Evolutionary conservation across 2,888 invertebrate species (phyloP).

Genomic region (Xestia ashworthii): DNA sequence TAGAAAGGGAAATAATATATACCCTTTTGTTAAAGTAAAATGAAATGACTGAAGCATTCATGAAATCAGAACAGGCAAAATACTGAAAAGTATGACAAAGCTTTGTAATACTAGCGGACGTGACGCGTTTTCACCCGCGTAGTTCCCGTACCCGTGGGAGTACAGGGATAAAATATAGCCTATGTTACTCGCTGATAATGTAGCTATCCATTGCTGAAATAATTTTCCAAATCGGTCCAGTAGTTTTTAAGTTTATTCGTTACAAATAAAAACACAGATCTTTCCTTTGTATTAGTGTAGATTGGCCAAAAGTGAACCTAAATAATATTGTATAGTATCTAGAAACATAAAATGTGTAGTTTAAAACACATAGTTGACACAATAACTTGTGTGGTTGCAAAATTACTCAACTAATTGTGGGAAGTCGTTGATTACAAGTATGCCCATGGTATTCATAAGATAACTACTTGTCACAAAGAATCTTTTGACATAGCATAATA

Average conservation of each 20-base stretch:
- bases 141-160: no score
- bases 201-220: no score
- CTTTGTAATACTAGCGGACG: neutral
- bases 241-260: no score
- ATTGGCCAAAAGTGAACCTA: neutral
- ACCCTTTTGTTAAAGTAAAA: neutral
- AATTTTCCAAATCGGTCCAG: no score
- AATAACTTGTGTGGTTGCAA: conserved; percentile 25
- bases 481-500: conserved; percentile 48
- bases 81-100: neutral
- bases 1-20: conserved; percentile 3
- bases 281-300: no score
- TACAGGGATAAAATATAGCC: no score
- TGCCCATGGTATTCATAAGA: conserved; percentile 20
- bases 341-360: neutral
- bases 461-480: conserved; percentile 41
- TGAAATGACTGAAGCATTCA: neutral
- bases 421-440: conserved; percentile 46
- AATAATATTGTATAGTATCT: neutral
- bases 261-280: no score
- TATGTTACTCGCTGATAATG: no score
- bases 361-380: conserved; percentile 26
- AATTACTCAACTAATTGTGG: conserved; percentile 46
- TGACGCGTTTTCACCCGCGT: no score
- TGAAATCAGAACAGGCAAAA: neutral